phyloP scores from a whole-genome alignment of 2,888 invertebrate species.

The Leptopterna dolabrata region DNA sequence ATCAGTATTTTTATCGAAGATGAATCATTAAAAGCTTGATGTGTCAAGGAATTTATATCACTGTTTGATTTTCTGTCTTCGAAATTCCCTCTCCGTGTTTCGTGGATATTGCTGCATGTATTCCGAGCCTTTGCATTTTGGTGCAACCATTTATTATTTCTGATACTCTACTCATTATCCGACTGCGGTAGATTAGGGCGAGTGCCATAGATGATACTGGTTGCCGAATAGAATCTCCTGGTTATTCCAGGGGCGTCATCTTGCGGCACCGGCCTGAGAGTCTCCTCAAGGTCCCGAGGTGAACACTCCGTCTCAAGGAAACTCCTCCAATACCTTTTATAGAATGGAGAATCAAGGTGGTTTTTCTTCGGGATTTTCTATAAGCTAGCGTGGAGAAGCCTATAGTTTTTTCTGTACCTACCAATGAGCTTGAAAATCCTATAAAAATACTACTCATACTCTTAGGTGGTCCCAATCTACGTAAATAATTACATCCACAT shows the following conservation, averaged over 20 bases:
- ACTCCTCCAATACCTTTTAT: conserved; percentile 23
- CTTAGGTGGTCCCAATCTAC: background rate
- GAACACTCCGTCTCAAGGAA: conserved; percentile 36
- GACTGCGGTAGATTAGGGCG: background rate
- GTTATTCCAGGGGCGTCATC: conserved; percentile 9
- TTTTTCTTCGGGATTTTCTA: background rate
- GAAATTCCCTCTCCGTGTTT: too few species aligned
- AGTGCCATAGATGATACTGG: background rate
- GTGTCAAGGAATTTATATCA: too few species aligned
- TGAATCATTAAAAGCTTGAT: too few species aligned
- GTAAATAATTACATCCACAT: too few species aligned
- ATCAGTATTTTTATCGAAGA: too few species aligned
- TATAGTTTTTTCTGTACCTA: background rate
- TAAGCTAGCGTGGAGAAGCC: background rate
- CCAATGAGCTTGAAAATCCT: background rate
- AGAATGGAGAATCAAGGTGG: background rate
- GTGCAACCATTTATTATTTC: too few species aligned
- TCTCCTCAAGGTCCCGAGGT: conserved; percentile 30
- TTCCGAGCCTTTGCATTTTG: too few species aligned
- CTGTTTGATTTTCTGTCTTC: too few species aligned
- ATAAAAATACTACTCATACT: background rate
- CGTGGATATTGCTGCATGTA: too few species aligned
- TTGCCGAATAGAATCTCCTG: background rate
- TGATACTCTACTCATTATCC: too few species aligned
- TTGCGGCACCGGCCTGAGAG: conserved; percentile 37